Base-by-base conservation (phyloP, 2,797 vertebrate genomes). In the Acrossocheilus fasciatus region DNA sequence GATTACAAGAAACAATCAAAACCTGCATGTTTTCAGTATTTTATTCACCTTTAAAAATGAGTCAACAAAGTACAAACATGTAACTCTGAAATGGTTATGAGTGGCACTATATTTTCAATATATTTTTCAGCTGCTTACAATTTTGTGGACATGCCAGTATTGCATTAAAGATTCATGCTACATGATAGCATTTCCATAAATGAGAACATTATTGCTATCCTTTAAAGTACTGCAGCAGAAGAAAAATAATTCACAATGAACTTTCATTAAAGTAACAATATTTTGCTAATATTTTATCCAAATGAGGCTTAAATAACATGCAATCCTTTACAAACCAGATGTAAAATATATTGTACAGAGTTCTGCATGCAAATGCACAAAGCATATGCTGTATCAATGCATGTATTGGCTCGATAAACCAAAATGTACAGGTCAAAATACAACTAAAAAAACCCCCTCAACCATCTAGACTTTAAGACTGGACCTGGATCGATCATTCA, bases 21-120 rank as follows among this genome's bases (percentile, higher is more conserved):
- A 77, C 4, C n/a, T n/a, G 82, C 89, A 59, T 57, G 74, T 6
- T 57, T 72, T 76, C 50, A 79, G 23, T 92, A 92, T 81, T 95
- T 95, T 95, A 95, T 95, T 95, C 84, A 88, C 87, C 75, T 91
- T 88, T 85, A 89, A 77, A 93, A 93, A 89, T 86, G 69, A 39
- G 30, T 89, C 86, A 82, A 93, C 86, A 86, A 47, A 82, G 86
- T 64, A 89, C 80, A 89, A 78, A 91, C 77, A 92, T 76, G 87
- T 69, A 43, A 76, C 36, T 70, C 83, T 84, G 62, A 79, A 90
- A 82, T 57, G 85, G 82, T 79, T 59, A 88, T 52, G 75, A 85
- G 75, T 59, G 92, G 81, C 85, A 92, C 88, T 89, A 88, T 64
- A 64, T n/a, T 68, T 73, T 57, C 81, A 70, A 72, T 45, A 66